Conservation (phyloP, 1,140 invertebrate species). For the Helicoverpa zea region DNA sequence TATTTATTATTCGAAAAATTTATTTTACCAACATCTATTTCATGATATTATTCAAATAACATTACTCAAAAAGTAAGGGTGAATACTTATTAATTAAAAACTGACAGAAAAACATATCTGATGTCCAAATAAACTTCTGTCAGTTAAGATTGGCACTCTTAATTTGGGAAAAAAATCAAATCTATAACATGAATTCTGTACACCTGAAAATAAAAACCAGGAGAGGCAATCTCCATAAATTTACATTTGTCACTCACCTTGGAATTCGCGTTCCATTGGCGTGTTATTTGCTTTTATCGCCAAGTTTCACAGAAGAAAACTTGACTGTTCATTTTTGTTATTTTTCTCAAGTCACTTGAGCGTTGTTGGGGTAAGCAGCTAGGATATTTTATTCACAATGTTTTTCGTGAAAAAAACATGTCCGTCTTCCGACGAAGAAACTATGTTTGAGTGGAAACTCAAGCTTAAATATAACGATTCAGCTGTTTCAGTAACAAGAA, state of each 20-base stretch:
- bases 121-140: too few species aligned
- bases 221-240: conserved; percentile 34
- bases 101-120: too few species aligned
- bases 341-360: neutral
- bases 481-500: too few species aligned
- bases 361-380: neutral
- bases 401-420: neutral
- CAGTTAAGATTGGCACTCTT: neutral
- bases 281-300: conserved; percentile 14
- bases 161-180: conserved; percentile 14
- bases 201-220: conserved; percentile 24
- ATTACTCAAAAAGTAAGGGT: neutral
- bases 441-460: neutral
- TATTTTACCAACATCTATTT: too few species aligned
- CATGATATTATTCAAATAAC: too few species aligned
- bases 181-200: conserved; percentile 3
- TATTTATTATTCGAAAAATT: too few species aligned
- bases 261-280: conserved; percentile 16
- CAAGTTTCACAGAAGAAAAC: conserved; percentile 9
- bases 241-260: conserved; percentile 32
- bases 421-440: neutral
- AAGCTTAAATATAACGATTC: too few species aligned
- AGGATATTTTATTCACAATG: neutral
- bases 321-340: conserved; percentile 20
- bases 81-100: neutral